These are phyloP conservation scores for Aphidoletes aphidimyza DNA, from an alignment of 2,888 invertebrate genomes.

Conservation along the genomic window DNA sequence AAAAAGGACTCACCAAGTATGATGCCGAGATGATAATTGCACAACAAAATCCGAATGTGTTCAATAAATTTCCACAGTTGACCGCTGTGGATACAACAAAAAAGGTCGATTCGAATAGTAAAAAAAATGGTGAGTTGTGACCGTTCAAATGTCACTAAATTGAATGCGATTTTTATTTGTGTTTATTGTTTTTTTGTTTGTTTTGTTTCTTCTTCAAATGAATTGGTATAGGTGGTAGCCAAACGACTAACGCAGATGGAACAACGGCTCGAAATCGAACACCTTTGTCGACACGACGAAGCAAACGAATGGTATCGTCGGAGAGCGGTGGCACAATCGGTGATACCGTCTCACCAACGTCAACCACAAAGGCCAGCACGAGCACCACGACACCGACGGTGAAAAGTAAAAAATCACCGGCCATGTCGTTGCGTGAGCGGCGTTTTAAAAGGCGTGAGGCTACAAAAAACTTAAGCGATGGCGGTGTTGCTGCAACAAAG, in stretches of 20 bases:
- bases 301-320: slow-evolving; percentile 26
- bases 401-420: slow-evolving; percentile 59
- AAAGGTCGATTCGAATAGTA: background rate
- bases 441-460: slow-evolving; percentile 65
- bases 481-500: slow-evolving; percentile 54
- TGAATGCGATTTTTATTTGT: too few species aligned
- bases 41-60: slow-evolving; percentile 64
- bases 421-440: slow-evolving; percentile 64
- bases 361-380: background rate
- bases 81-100: background rate
- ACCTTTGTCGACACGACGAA: slow-evolving; percentile 3
- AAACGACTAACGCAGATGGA: background rate
- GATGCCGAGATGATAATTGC: slow-evolving; percentile 88
- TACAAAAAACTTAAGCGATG: slow-evolving; percentile 55
- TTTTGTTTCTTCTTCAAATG: background rate
- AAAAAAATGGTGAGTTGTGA: slow-evolving; percentile 5
- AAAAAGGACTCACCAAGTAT: slow-evolving; percentile 87
- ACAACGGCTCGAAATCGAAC: background rate
- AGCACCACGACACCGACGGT: background rate
- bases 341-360: background rate
- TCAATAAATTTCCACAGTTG: slow-evolving; percentile 47
- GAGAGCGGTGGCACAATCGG: background rate
- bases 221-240: background rate
- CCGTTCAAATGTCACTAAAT: background rate
- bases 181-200: background rate